These are phyloP conservation scores for Leptinotarsa tumamoca DNA, from an alignment of 2,888 invertebrate species.

Conservation along the genomic window DNA sequence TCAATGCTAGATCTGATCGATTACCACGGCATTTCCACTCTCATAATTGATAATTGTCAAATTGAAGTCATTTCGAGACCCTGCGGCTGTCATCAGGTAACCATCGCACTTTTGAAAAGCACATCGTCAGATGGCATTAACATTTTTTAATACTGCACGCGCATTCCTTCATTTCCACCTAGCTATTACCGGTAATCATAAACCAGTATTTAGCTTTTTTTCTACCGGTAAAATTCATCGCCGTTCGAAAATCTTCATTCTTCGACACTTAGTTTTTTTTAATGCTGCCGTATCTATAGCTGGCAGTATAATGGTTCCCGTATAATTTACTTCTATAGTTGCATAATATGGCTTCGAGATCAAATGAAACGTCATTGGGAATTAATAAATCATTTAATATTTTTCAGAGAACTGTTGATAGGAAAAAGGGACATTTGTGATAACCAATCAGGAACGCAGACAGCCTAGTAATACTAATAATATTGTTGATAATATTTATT, in stretches of 20 bases:
- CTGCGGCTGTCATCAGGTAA: background rate
- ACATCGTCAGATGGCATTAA: constrained; percentile 8
- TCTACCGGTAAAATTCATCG: background rate
- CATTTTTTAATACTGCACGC: constrained; percentile 16
- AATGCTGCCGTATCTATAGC: constrained; percentile 8
- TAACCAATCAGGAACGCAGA: no score
- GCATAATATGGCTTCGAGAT: constrained; percentile 1
- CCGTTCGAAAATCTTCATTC: constrained; percentile 12
- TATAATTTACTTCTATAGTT: constrained; percentile 9
- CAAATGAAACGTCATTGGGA: background rate
- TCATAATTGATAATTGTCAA: constrained; percentile 14
- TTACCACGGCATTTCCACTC: constrained; percentile 4
- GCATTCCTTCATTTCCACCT: constrained; percentile 16
- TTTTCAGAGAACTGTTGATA: background rate
- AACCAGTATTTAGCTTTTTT: constrained; percentile 15
- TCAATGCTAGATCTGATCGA: background rate
- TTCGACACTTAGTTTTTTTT: constrained; percentile 6
- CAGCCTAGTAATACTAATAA: no score
- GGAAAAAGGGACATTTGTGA: background rate
- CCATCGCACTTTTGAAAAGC: constrained; percentile 15
- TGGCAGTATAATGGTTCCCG: constrained; percentile 13
- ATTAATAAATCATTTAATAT: background rate
- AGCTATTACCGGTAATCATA: constrained; percentile 21
- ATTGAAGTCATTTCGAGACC: constrained; percentile 15
- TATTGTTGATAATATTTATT: no score